Base-by-base conservation (phyloP, 1,140 invertebrate species). In the Eurosta solidaginis region DNA sequence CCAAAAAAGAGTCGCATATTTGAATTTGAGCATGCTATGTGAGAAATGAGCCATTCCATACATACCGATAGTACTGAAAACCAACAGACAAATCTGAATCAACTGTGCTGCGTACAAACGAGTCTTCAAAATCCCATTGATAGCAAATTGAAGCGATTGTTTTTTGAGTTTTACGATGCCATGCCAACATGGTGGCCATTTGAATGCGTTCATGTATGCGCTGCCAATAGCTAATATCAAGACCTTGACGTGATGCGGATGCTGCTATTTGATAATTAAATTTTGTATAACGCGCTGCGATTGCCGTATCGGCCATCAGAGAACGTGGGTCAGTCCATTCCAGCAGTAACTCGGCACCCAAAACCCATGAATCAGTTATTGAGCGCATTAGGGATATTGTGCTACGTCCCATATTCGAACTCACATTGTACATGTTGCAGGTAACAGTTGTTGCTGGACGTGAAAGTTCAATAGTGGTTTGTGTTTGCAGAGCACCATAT, bases 141-240 rank as follows among this genome's bases (percentile, higher is more conserved):
- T 88, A 88, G 49, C 82, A 82, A 4, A 88, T 81, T 14, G 84
- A 83, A 27, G 82, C 85, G 75, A 85, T 83, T 0, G 86, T 82
- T 52, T 85, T 82, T 3, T 82, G 77, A 6, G 86, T 85, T 5
- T n/a, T 81, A 10, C 83, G 80, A 68, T 86, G 82, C 81, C 83
- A 87, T 74, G 85, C 86, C 74, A 86, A 75, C 6, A 84, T 54
- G 14, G 82, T 85, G 52, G 83, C 85, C 83, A 88, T 84, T 78
- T 88, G 86, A 17, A 88, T 84, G n/a, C 81, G 78, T 6, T 81
- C 80, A 80, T 87, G 82, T 29, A 87, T 81, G 14, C 85, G 84
- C 50, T 85, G 86, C 86, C 86, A 88, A 44, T 85, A 86, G 78
- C 85, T 88, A 2, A 88, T 80, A 50, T 88, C 86, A 10, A 88